These are phyloP conservation scores for Ormyrus rosae DNA, from an alignment of 2,888 invertebrate genomes.

Conservation along the genomic window DNA sequence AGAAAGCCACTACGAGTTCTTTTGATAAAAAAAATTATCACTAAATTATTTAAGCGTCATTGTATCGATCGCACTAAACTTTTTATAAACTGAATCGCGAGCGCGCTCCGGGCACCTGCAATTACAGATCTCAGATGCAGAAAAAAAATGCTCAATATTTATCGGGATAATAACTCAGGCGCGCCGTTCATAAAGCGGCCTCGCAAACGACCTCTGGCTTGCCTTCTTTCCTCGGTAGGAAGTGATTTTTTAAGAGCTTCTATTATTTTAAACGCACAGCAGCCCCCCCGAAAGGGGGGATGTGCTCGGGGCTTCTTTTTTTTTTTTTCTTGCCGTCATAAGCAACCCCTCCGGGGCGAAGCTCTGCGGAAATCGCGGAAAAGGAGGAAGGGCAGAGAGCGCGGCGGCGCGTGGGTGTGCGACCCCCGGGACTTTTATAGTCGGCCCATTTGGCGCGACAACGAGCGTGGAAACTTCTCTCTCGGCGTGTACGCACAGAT, in stretches of 20 bases:
- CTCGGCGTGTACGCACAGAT: slow-evolving; percentile 65
- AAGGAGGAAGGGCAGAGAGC: slow-evolving; percentile 2
- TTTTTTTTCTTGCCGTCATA: slow-evolving; percentile 55
- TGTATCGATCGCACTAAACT: too few species aligned
- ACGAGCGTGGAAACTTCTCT: slow-evolving; percentile 75
- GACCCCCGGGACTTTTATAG: slow-evolving; percentile 70
- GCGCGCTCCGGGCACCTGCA: too few species aligned
- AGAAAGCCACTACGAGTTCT: too few species aligned
- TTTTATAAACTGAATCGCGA: too few species aligned
- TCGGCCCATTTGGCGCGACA: slow-evolving; percentile 75
- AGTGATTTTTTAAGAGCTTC: slow-evolving; percentile 58
- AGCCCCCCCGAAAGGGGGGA: too few species aligned
- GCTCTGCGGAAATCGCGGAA: slow-evolving; percentile 54
- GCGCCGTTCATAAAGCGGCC: neutral
- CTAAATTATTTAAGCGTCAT: too few species aligned
- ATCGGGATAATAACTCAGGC: neutral
- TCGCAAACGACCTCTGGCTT: neutral
- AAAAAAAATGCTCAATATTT: slow-evolving; percentile 2
- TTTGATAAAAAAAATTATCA: too few species aligned
- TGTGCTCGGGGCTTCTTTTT: neutral
- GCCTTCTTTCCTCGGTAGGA: slow-evolving; percentile 17
- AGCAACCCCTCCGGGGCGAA: slow-evolving; percentile 34
- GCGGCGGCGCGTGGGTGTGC: neutral
- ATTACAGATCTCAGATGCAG: too few species aligned
- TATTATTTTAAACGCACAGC: slow-evolving; percentile 54